Base-by-base conservation (phyloP, 1,140 invertebrate species). In the Drosophila azteca region DNA sequence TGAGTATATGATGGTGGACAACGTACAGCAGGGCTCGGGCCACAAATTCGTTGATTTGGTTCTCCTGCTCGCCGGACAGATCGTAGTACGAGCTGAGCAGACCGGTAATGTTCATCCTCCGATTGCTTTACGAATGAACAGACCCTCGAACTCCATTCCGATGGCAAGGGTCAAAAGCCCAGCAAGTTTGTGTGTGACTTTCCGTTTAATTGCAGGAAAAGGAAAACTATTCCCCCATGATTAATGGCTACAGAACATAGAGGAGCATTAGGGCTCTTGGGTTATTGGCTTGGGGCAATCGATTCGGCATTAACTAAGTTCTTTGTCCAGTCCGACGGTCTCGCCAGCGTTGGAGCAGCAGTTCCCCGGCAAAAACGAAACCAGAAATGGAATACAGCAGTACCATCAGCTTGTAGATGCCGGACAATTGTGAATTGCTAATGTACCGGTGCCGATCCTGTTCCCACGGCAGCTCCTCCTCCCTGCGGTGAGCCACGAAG, bases 1-100 rank as follows among this genome's bases (percentile, higher is more conserved):
- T 76, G 9, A 90, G 41, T 3, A 90, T 89, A 13, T 89, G 58
- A 6, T 61, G 63, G 15, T 88, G 83, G 6, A 90, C 80, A 48
- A 90, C 83, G 48, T 81, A 63, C 6, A 90, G 54, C 29, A 90
- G 50, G 2, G 88, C 71, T 11, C 60, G 52, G 6, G 80, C 89
- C 44, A 90, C 88, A 26, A 82, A 73, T 49, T 79, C 70, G 55
- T 90, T 89, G 26, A 77, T 82, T 39, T 69, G 52, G 11, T 88
- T 79, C 67, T 51, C 66, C 49, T 87, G 83, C 58, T 88, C 75
- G 2, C 85, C 85, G 41, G 85, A 85, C 1, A 63, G 49, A 8
- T 87, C 72, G 9, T 73, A 67, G 22, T 89, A 90, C 45, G 70
- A 67, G 8, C 60, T 22, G 29, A 77, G 41, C 49, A 89, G 59